phyloP scores from a whole-genome alignment of 1,140 invertebrate genomes.

The Brachionus manjavacas region DNA sequence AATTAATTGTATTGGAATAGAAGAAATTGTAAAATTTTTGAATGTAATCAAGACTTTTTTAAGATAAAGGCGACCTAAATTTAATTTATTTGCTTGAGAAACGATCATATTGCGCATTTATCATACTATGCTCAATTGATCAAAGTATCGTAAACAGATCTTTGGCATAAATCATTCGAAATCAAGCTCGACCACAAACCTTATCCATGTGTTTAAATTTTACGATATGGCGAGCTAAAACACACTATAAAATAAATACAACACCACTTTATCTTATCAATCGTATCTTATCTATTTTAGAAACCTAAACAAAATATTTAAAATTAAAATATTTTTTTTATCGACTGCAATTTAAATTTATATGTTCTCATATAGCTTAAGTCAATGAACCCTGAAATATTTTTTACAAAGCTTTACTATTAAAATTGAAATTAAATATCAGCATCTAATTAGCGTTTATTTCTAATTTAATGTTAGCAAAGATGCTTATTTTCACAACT shows the following conservation, averaged over 20 bases:
- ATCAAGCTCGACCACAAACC: slow-evolving; percentile 17
- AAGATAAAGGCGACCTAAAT: not conserved
- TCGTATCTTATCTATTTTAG: slow-evolving; percentile 31
- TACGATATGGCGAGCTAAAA: not conserved
- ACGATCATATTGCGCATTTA: not conserved
- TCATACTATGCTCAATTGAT: not conserved
- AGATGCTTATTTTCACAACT: slow-evolving; percentile 25
- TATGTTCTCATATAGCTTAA: not conserved
- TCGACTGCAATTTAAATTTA: not conserved
- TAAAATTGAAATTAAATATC: not conserved
- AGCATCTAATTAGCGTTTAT: not conserved
- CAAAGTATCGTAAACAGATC: not conserved
- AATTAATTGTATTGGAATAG: not conserved
- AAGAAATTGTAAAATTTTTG: not conserved
- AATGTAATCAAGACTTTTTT: not conserved
- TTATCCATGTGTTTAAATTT: not conserved
- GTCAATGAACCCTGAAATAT: slow-evolving; percentile 32
- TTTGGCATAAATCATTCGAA: slow-evolving; percentile 25
- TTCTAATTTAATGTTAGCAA: not conserved
- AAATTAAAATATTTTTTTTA: not conserved
- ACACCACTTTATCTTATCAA: slow-evolving; percentile 19
- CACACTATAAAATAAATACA: slow-evolving; percentile 6
- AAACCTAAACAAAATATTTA: not conserved
- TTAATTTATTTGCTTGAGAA: slow-evolving; percentile 15
- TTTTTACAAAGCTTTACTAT: not conserved